phyloP scores from a whole-genome alignment of 92 coral and sea anemone genomes.

The Meandrina meandrites region DNA sequence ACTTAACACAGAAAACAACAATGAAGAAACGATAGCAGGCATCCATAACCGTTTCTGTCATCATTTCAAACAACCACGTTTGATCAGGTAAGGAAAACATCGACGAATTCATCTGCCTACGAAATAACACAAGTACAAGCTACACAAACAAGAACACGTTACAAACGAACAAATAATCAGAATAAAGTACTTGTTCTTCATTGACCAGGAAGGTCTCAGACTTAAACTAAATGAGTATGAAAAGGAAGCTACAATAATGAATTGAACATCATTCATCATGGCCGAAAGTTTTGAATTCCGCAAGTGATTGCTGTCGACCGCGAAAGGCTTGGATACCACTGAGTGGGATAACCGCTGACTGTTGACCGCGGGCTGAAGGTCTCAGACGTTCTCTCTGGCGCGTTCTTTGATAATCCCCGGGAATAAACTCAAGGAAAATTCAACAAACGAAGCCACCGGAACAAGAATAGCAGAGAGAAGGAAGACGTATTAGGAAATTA shows the following conservation, averaged over 20 bases:
- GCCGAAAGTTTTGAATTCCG: neutral
- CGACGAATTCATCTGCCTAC: conserved; percentile 43
- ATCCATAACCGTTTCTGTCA: conserved; percentile 20
- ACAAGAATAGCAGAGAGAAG: no score
- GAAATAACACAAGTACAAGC: neutral
- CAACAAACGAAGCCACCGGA: no score
- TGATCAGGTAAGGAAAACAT: conserved; percentile 79
- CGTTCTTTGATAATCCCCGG: no score
- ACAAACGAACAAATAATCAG: conserved; percentile 47
- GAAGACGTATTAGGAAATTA: no score
- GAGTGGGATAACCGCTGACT: conserved; percentile 15
- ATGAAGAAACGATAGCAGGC: neutral
- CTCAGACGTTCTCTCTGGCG: no score
- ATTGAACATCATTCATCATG: conserved; percentile 35
- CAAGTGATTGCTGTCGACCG: neutral
- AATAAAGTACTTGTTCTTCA: conserved; percentile 53
- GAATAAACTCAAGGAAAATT: no score
- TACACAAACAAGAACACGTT: conserved; percentile 3
- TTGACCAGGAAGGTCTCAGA: conserved; percentile 81
- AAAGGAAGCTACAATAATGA: neutral
- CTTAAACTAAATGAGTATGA: conserved; percentile 90
- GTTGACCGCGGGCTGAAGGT: neutral
- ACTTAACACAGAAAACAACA: neutral
- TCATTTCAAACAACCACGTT: conserved; percentile 52
- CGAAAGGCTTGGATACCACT: conserved; percentile 1